A percentile compares a stretch with the other conserved stretches of the same genome.
These are phyloP conservation scores for Zonitis immaculata DNA, from an alignment of 2,888 invertebrate species.

Conservation along the genomic window DNA sequence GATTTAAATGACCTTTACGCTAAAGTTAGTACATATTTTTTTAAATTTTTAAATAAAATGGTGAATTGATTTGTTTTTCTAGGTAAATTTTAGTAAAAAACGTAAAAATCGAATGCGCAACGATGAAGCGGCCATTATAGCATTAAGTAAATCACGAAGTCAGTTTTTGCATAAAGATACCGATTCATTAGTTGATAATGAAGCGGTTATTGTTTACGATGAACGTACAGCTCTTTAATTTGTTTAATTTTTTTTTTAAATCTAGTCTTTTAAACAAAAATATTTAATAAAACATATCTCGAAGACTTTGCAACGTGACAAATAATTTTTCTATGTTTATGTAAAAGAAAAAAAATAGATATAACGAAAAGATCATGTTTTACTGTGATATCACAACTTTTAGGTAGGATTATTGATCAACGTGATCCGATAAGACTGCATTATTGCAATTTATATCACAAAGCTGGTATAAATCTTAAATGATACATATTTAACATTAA, in stretches of 20 bases:
- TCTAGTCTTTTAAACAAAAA: neutral
- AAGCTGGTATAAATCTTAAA: neutral
- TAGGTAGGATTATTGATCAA: neutral
- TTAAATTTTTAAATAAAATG: no score
- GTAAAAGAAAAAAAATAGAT: neutral
- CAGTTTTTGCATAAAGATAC: conserved; percentile 56
- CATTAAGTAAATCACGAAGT: conserved; percentile 70
- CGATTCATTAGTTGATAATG: conserved; percentile 65
- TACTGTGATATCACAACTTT: neutral
- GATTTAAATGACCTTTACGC: conserved; percentile 66
- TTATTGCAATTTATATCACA: neutral
- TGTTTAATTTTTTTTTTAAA: no score
- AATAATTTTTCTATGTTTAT: conserved; percentile 27
- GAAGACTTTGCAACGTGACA: conserved; percentile 32
- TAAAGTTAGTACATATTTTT: conserved; percentile 55
- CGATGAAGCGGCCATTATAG: conserved; percentile 76
- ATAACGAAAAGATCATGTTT: neutral
- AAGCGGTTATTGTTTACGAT: conserved; percentile 77
- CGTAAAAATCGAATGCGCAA: conserved; percentile 76
- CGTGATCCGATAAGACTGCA: neutral
- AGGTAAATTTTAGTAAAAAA: conserved; percentile 74
- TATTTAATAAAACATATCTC: conserved; percentile 29
- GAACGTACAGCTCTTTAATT: conserved; percentile 70
- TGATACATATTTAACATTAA: neutral
- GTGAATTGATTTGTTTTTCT: no score